Evolutionary conservation across 1,140 invertebrate species (phyloP), one percentile per base, ranked within the genome.

Genomic region (Reticulitermes speratus): DNA sequence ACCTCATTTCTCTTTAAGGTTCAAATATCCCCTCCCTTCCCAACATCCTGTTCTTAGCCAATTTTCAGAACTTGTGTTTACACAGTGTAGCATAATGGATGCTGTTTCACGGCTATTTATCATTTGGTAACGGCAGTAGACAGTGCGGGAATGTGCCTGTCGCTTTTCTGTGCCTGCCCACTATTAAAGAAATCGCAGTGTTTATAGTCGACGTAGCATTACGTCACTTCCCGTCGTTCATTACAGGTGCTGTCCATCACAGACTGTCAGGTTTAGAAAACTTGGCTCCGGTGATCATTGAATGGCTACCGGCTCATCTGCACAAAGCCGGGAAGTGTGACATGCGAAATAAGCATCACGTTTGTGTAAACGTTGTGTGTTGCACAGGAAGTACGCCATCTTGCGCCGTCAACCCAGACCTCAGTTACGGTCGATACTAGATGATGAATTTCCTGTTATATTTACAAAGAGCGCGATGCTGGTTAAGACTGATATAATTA

Each of bases 381-480:
- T 23, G 19, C 59, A 23, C 59, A 65, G 59, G 59, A 65, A 65
- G 59, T n/a, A 65, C 59, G 59, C 59, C 59, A 65, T 65, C 59
- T 65, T 65, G 59, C 59, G 59, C 59, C 59, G 59, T 65, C 59
- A 65, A n/a, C 25, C 59, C 25, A n/a, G 59, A 65, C 59, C 59
- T 65, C 59, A 65, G 45, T 48, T 48, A 48, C 45, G 45, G 45
- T 48, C 14, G 45, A 23, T 23, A 65, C 59, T 65, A 65, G 59
- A 65, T 65, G 59, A 65, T 65, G 59, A 65, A 65, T 65, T 65
- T 65, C 59, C 59, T 65, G 59, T 65, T 65, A 65, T n/a, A 65
- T 65, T 65, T 65, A 65, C 59, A 65, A n/a, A n/a, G 9, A 65
- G 21, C 19, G 59, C 21, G 1, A 65, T n/a, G 59, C 59, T n/a